Base-by-base conservation (phyloP, 2,113 vertebrate genomes). In the Scatophagus argus region DNA sequence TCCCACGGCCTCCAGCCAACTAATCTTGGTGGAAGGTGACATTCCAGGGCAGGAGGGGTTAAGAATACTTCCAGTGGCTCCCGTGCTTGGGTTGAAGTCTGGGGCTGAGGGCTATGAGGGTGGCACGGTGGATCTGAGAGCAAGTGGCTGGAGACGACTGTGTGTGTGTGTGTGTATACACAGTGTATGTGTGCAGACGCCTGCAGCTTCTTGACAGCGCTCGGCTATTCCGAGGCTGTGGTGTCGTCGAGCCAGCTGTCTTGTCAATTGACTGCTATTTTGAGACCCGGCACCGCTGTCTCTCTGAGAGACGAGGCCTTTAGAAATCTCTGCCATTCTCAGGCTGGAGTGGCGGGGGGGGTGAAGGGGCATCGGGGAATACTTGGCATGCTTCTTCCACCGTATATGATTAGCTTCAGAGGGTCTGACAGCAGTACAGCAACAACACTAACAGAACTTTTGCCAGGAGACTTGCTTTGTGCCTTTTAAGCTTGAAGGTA, bases 251-350 rank as follows among this genome's bases (percentile, higher is more conserved):
- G 60, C 79, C 93, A 96, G 95, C 93, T 94, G 93, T 95, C 95
- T 94, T 88, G 90, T 92, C 95, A 95, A 85, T 94, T 95, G 94
- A 91, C 79, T 68, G 86, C 91, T 96, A 96, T 95, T 95, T 94
- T 93, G 87, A 92, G 95, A 60, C 59, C 86, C 87, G 73, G 87
- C 93, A 90, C 87, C 87, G 83, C 91, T 86, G 88, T 80, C 88
- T 70, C 83, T 69, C 43, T 10, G 49, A 49, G 83, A 92, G 85
- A 86, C 76, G 58, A 59, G 77, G 89, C 58, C 79, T 85, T 84
- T 44, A 31, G 68, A 87, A 63, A 82, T 55, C 68, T n/a, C 73
- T 59, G 83, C 74, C 75, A 72, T 44, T 65, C 72, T 73, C 67
- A 9, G 69, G 60, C 43, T 13, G 49, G 9, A 19, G 29, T 41